phyloP scores from a whole-genome alignment of 2,888 invertebrate species.

The Orchesellides sinensis region DNA sequence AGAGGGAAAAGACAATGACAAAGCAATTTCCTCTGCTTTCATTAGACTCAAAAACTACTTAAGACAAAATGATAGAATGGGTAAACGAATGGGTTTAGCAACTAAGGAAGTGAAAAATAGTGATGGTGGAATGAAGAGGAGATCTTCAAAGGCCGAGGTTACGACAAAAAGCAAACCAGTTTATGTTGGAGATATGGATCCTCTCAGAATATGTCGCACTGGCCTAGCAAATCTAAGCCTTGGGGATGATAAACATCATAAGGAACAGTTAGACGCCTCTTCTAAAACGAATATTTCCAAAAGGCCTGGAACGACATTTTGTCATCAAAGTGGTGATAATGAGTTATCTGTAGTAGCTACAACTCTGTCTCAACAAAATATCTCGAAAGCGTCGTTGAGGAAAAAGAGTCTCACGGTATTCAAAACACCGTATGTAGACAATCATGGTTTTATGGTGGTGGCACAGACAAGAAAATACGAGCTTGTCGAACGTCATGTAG shows the following conservation, averaged over 20 bases:
- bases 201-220: constrained; percentile 55
- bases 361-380: constrained; percentile 21
- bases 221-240: constrained; percentile 53
- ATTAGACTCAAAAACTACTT: constrained; percentile 44
- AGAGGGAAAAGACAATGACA: constrained; percentile 23
- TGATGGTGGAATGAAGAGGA: neutral
- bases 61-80: constrained; percentile 33
- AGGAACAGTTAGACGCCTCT: neutral
- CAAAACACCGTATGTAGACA: constrained; percentile 64
- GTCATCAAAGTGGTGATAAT: constrained; percentile 29
- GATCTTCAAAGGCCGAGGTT: neutral
- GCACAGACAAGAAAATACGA: constrained; percentile 69
- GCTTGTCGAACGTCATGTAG: constrained; percentile 70
- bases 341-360: constrained; percentile 31
- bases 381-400: constrained; percentile 50
- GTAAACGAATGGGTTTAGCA: neutral
- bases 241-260: constrained; percentile 34
- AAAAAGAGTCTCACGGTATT: constrained; percentile 69
- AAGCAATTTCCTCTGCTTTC: constrained; percentile 47
- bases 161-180: constrained; percentile 50
- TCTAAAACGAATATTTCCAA: neutral
- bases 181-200: constrained; percentile 59
- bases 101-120: constrained; percentile 1
- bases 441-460: constrained; percentile 67
- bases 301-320: constrained; percentile 39